Base-by-base conservation (phyloP, 2,113 vertebrate genomes). In the Peromyscus californicus region DNA sequence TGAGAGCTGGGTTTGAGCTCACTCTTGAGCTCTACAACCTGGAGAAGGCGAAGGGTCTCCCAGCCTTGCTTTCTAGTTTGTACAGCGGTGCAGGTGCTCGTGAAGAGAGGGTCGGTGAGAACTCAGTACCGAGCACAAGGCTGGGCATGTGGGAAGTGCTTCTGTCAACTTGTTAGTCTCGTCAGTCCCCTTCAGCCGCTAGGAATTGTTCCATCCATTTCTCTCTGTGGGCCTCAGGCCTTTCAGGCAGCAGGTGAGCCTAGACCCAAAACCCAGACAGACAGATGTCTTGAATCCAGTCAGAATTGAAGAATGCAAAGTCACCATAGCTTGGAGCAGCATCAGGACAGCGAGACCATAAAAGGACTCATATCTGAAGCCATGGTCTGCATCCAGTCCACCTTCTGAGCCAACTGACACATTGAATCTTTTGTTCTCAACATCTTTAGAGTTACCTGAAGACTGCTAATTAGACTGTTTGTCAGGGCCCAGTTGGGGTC, bases 51-150 rank as follows among this genome's bases (percentile, higher is more conserved):
- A 79, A 15, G 22, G 31, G 24, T 9, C 45, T 33, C 94, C n/a
- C 5, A 59, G 59, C 31, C 8, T 57, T 36, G 36, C 26, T 24
- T 78, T 84, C 51, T 42, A 33, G 31, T 63, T 36, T 70, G 13
- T n/a, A 31, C 17, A 59, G 26, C 8, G 33, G 16, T 17, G 31
- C n/a, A 19, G 92, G 59, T 15, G 16, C 9, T 11, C 2, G 1
- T 3, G 29, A 70, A 31, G 59, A 86, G 3, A 21, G n/a, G 3
- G 0, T 21, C 36, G 2, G 7, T 31, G 5, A 8, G 61, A 3
- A 57, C 3, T 6, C 3, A 57, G n/a, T 39, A 26, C 15, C 59
- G 6, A 42, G 59, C 59, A 42, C 31, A 48, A 19, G 33, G 4
- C 36, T 33, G 22, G 21, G 39, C 0, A 22, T 8, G 48, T 13